Evolutionary conservation across 2,888 invertebrate genomes (phyloP).

Genomic region (Ophioninae sp.): DNA sequence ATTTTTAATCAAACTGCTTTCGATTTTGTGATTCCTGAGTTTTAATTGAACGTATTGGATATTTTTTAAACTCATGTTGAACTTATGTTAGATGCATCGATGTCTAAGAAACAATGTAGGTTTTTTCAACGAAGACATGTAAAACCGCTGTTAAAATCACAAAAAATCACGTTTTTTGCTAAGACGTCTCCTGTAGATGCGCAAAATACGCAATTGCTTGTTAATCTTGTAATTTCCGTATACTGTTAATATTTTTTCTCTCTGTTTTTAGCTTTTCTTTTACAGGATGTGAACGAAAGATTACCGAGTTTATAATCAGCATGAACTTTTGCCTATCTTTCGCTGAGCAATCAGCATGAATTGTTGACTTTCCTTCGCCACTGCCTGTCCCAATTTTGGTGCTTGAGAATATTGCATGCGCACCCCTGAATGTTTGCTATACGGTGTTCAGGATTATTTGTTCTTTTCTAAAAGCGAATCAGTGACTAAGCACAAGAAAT

Average conservation of each 20-base stretch:
- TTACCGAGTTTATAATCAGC: slow-evolving; percentile 29
- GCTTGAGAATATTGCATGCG: slow-evolving; percentile 34
- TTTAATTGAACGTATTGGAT: not conserved
- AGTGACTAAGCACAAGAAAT: not conserved
- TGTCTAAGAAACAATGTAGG: not conserved
- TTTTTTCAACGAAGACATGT: not conserved
- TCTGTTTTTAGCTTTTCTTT: slow-evolving; percentile 9
- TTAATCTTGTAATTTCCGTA: slow-evolving; percentile 1
- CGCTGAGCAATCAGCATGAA: not conserved
- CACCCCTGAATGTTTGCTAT: not conserved
- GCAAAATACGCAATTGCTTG: slow-evolving; percentile 9
- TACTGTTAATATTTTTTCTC: not conserved
- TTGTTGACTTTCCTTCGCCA: not conserved
- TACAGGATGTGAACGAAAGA: slow-evolving; percentile 16
- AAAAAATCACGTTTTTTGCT: not conserved
- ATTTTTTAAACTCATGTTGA: not conserved
- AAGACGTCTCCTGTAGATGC: not conserved
- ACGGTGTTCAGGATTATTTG: not conserved
- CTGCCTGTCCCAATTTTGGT: not conserved
- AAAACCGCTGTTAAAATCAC: not conserved
- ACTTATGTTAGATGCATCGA: not conserved
- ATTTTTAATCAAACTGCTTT: not conserved
- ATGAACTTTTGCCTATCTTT: slow-evolving; percentile 18
- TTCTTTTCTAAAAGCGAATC: not conserved
- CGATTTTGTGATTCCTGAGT: not conserved